Conservation (phyloP, 1,140 invertebrate genomes). For the Oreohelix idahoensis region DNA sequence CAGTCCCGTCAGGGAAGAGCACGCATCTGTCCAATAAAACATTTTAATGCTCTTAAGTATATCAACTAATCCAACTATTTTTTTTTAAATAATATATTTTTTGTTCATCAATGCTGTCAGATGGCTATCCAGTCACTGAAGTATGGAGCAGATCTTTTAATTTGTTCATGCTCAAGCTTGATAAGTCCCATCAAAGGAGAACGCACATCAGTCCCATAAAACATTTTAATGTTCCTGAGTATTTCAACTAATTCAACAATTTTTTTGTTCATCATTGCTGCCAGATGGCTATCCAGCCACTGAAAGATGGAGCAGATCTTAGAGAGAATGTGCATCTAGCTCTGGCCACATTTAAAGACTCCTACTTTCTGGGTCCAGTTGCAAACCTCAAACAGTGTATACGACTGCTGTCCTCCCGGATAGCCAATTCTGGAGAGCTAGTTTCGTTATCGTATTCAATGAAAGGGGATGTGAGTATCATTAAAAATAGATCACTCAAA, state of each 20-base stretch:
- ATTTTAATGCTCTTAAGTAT: no score
- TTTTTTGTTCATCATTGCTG: background rate
- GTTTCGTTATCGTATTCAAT: constrained; percentile 67
- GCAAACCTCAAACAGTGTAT: constrained; percentile 78
- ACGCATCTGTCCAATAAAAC: no score
- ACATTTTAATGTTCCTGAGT: no score
- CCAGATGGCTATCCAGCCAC: constrained; percentile 68
- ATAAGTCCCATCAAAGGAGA: no score
- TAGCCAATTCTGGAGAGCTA: constrained; percentile 70
- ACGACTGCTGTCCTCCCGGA: constrained; percentile 73
- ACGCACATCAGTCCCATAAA: no score
- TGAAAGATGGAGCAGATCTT: constrained; percentile 72
- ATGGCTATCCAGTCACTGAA: constrained; percentile 67
- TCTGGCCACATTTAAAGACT: constrained; percentile 74
- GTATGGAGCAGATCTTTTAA: constrained; percentile 72
- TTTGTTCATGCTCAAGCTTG: no score
- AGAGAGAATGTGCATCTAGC: constrained; percentile 72
- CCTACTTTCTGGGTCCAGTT: constrained; percentile 76
- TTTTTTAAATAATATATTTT: no score
- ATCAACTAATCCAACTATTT: no score
- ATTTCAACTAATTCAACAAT: no score
- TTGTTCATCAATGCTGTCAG: constrained; percentile 54
- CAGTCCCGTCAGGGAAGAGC: no score
- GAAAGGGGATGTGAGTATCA: constrained; percentile 58
- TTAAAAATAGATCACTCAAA: no score